phyloP scores from a whole-genome alignment of 2,113 vertebrate genomes.

The Motacilla alba region DNA sequence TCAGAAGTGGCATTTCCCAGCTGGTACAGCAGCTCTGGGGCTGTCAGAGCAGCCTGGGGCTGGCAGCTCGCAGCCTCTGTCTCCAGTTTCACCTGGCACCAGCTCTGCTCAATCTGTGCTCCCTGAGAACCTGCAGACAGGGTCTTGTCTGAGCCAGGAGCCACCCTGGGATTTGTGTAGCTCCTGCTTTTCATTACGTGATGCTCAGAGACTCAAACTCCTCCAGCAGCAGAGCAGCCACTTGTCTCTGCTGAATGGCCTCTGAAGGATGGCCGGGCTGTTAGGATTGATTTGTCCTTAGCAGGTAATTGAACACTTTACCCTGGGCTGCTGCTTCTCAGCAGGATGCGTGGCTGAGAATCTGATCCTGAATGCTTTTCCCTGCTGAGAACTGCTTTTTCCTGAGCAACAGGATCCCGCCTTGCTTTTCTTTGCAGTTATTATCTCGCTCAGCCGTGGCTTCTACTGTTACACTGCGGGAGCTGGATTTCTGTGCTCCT shows the following conservation, averaged over 20 bases:
- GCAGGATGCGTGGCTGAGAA: slow-evolving; percentile 1
- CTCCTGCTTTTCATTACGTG: background rate
- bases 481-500: background rate
- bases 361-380: slow-evolving; percentile 31
- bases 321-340: background rate
- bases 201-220: background rate
- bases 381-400: slow-evolving; percentile 18
- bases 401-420: slow-evolving; percentile 8
- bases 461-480: background rate
- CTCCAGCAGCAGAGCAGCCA: background rate
- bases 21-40: background rate
- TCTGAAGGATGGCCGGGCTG: background rate
- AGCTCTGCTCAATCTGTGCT: background rate
- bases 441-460: background rate
- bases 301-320: slow-evolving; percentile 28
- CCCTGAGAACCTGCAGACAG: background rate
- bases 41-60: background rate
- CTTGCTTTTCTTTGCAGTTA: background rate
- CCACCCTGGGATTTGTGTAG: background rate
- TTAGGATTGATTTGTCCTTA: slow-evolving; percentile 16
- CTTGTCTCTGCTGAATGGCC: background rate
- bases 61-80: background rate
- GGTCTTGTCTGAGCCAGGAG: background rate
- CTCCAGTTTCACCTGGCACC: background rate
- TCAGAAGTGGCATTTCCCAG: background rate